A percentile compares a stretch with the other conserved stretches of the same genome.
These are phyloP conservation scores for Acheta domesticus DNA, from an alignment of 2,888 invertebrate genomes.

Conservation along the genomic window DNA sequence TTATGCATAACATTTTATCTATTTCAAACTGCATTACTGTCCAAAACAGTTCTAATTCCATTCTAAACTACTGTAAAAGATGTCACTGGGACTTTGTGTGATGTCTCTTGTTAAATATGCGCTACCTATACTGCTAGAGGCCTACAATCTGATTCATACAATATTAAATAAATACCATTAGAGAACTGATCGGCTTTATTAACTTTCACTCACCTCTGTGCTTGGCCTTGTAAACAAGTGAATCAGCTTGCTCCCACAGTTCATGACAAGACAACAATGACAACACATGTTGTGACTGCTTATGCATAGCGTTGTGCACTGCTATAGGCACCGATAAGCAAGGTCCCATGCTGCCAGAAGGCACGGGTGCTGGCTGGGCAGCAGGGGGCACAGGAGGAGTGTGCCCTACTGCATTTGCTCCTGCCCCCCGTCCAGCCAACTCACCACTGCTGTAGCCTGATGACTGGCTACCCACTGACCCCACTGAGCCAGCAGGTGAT, in stretches of 20 bases:
- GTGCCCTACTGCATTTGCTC: slow-evolving; percentile 40
- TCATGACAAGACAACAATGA: slow-evolving; percentile 82
- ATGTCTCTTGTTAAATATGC: too few species aligned
- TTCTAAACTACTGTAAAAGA: too few species aligned
- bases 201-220: slow-evolving; percentile 67
- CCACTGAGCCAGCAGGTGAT: slow-evolving; percentile 77
- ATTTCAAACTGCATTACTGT: too few species aligned
- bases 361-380: slow-evolving; percentile 35
- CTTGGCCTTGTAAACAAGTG: slow-evolving; percentile 68
- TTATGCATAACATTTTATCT: too few species aligned
- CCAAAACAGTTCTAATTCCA: too few species aligned
- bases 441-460: slow-evolving; percentile 66
- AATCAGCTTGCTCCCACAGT: slow-evolving; percentile 88
- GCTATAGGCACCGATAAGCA: slow-evolving; percentile 63
- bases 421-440: slow-evolving; percentile 45
- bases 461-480: slow-evolving; percentile 55
- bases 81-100: too few species aligned
- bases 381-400: slow-evolving; percentile 35
- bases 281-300: slow-evolving; percentile 75
- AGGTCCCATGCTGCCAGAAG: slow-evolving; percentile 38
- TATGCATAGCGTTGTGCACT: slow-evolving; percentile 76
- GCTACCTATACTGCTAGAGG: too few species aligned
- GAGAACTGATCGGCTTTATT: not conserved
- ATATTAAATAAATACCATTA: not conserved
- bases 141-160: too few species aligned